Conservation (phyloP, 2,113 vertebrate genomes). For the Propithecus coquereli region DNA sequence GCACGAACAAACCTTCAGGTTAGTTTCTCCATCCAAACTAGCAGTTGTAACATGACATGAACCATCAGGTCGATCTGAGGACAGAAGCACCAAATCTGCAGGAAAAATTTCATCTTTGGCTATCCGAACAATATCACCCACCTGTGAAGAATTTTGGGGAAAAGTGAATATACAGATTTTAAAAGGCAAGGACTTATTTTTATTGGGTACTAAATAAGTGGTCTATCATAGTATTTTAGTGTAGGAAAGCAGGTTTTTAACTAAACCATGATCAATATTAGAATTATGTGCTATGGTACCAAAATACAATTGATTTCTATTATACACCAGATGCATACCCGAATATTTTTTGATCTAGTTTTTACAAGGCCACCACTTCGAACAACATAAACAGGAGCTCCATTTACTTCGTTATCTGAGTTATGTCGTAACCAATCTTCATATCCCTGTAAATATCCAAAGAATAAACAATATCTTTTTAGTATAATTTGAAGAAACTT, state of each 20-base stretch:
- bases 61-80: constrained; percentile 93
- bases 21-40: constrained; percentile 97
- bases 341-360: constrained; percentile 97
- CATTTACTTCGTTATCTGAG: constrained; percentile 98
- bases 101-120: constrained; percentile 99
- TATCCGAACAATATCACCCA: constrained; percentile 97
- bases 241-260: background rate
- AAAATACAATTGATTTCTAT: background rate
- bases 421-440: constrained; percentile 99
- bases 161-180: constrained; percentile 22
- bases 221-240: background rate
- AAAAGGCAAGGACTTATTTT: constrained; percentile 19
- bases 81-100: constrained; percentile 94
- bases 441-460: constrained; percentile 88
- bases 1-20: constrained; percentile 90
- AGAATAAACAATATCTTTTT: constrained; percentile 17
- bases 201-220: background rate
- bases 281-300: background rate
- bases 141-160: constrained; percentile 79
- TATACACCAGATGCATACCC: constrained; percentile 83
- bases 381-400: constrained; percentile 97
- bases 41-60: constrained; percentile 97
- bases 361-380: constrained; percentile 98
- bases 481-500: constrained; percentile 10
- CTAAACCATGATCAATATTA: background rate